Base-by-base conservation (phyloP, 2,113 vertebrate genomes). In the Heliornis fulica region DNA sequence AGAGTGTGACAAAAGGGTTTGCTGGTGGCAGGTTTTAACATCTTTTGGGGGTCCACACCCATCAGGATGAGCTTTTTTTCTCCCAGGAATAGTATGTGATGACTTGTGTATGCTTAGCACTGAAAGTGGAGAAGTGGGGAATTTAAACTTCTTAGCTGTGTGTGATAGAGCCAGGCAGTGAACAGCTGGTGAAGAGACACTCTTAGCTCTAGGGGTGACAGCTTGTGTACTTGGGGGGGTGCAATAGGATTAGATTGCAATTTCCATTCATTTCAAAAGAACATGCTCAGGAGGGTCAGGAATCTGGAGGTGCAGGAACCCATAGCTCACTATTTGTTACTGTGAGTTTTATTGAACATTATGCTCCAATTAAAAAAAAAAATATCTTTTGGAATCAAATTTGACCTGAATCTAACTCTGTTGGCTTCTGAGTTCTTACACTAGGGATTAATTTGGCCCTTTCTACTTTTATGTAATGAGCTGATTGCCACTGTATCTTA, bases 381-480 rank as follows among this genome's bases (percentile, higher is more conserved):
- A 74, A 48, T 77, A 28, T 59, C 18, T 60, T 92, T 96, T 78
- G 92, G 88, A 95, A 83, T 92, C 92, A 76, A 87, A 75, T 95
- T 92, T 92, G 95, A 95, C 96, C 94, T 95, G 92, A 90, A 96
- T 95, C 81, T 96, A 96, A 79, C 69, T 94, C 86, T n/a, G 10
- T 50, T 87, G 80, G 86, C 76, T 97, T 91, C 90, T 83, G 74
- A 6, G 0, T 93, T 93, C 90, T 96, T 89, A 75, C 94, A 64
- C 83, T 36, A 57, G 95, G 95, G 95, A 96, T 96, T 97, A 97
- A 95, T 97, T 95, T 96, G 95, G 88, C 96, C 93, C 96, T 95
- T 96, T 96, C 92, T 64, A 83, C 80, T 92, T 96, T 97, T 94
- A 96, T 96, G 93, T 95, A 97, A 97, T 96, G 94, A 96, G 83